Conservation (phyloP, 2,113 vertebrate species). For the Pipra filicauda region DNA sequence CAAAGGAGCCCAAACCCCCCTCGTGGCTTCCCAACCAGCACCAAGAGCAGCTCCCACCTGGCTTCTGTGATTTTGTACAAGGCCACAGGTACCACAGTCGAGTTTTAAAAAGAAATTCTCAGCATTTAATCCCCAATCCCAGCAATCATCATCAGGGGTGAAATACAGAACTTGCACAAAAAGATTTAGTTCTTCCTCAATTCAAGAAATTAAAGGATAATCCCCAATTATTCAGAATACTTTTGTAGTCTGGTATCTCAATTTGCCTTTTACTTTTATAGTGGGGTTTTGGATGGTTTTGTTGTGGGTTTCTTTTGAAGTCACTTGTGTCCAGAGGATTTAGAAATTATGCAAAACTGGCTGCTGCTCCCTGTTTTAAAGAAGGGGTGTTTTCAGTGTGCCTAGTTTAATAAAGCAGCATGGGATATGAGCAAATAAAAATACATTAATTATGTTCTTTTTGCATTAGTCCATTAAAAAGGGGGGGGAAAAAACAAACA, state of each 20-base stretch:
- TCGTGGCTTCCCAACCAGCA: background rate
- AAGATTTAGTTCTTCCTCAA: background rate
- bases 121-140: background rate
- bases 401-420: background rate
- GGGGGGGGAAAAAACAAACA: rapidly evolving
- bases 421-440: background rate
- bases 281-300: background rate
- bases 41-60: background rate
- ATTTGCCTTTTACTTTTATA: background rate
- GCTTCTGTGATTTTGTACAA: background rate
- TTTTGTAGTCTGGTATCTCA: background rate
- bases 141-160: background rate
- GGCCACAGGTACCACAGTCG: background rate
- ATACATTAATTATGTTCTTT: rapidly evolving
- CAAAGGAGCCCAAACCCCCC: background rate
- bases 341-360: background rate
- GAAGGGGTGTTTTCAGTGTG: background rate
- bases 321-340: background rate
- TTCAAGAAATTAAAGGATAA: conserved; percentile 53
- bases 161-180: background rate
- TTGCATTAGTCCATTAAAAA: background rate
- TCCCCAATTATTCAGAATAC: conserved; percentile 35
- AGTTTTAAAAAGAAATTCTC: background rate
- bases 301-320: background rate
- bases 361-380: background rate